phyloP scores from a whole-genome alignment of 2,113 vertebrate species.

The Phasianus colchicus region DNA sequence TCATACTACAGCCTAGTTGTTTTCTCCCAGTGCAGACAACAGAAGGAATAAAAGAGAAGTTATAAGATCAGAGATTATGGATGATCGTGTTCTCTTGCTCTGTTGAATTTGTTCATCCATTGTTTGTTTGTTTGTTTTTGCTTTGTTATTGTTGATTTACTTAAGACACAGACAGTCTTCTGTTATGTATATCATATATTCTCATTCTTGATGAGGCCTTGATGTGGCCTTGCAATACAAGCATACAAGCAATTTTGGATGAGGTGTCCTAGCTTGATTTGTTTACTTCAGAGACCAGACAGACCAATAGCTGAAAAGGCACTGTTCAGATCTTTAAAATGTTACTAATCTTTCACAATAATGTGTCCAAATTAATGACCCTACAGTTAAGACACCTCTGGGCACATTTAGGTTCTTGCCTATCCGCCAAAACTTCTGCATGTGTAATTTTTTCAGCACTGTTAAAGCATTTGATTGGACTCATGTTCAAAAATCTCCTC shows the following conservation, averaged over 20 bases:
- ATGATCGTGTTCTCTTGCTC: neutral
- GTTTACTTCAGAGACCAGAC: neutral
- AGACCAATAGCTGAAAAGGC: constrained; percentile 42
- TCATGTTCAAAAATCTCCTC: neutral
- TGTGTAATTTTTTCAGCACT: neutral
- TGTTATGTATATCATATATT: neutral
- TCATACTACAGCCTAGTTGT: neutral
- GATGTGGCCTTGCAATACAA: neutral
- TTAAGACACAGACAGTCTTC: neutral
- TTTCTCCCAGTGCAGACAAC: neutral
- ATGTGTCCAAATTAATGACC: neutral
- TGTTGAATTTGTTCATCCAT: neutral
- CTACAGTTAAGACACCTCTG: neutral
- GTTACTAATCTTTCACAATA: neutral
- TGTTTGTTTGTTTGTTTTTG: neutral
- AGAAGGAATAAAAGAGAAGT: neutral
- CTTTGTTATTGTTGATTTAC: neutral
- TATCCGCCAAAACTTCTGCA: neutral
- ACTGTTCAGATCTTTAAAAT: constrained; percentile 30
- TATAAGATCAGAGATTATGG: neutral
- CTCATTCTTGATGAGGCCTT: neutral
- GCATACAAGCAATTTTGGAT: neutral
- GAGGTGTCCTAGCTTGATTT: neutral
- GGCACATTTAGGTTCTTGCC: neutral
- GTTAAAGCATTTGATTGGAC: neutral